Conservation (phyloP, 2,113 vertebrate species). For the Carassius carassius region DNA sequence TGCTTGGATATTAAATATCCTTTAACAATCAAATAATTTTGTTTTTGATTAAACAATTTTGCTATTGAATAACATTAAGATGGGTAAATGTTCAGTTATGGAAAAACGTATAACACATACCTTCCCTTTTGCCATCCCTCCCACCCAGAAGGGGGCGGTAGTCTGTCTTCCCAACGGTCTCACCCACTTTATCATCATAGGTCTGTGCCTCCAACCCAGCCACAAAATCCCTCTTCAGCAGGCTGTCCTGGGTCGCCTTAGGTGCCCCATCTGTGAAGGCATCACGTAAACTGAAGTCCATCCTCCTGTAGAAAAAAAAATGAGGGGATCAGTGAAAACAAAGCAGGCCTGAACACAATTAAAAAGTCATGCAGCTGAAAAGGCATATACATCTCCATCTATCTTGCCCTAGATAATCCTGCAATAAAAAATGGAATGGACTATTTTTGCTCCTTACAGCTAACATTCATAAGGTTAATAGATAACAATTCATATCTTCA, state of each 20-base stretch:
- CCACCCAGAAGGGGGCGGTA: slow-evolving; percentile 89
- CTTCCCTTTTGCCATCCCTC: slow-evolving; percentile 73
- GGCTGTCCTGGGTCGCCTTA: slow-evolving; percentile 76
- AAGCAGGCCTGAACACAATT: not conserved
- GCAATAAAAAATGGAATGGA: not conserved
- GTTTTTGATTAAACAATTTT: not conserved
- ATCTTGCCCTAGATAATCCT: not conserved
- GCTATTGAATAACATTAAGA: not conserved
- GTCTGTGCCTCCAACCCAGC: slow-evolving; percentile 85
- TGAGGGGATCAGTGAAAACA: not conserved
- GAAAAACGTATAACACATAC: slow-evolving; percentile 57
- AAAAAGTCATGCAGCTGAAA: slow-evolving; percentile 3
- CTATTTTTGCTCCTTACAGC: not conserved
- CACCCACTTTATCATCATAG: slow-evolving; percentile 89
- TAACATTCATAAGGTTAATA: not conserved
- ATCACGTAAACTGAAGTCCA: slow-evolving; percentile 91
- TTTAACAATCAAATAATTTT: not conserved
- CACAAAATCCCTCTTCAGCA: slow-evolving; percentile 88
- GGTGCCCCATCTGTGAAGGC: slow-evolving; percentile 79
- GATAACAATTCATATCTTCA: not conserved
- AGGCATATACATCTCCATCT: not conserved
- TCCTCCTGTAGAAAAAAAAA: slow-evolving; percentile 62
- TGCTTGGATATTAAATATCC: not conserved
- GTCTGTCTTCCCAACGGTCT: slow-evolving; percentile 87
- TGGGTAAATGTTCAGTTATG: no score